Evolutionary conservation across 2,888 invertebrate species (phyloP), one percentile per base, ranked within the genome.

Genomic region (Stictocephala bisonia): DNA sequence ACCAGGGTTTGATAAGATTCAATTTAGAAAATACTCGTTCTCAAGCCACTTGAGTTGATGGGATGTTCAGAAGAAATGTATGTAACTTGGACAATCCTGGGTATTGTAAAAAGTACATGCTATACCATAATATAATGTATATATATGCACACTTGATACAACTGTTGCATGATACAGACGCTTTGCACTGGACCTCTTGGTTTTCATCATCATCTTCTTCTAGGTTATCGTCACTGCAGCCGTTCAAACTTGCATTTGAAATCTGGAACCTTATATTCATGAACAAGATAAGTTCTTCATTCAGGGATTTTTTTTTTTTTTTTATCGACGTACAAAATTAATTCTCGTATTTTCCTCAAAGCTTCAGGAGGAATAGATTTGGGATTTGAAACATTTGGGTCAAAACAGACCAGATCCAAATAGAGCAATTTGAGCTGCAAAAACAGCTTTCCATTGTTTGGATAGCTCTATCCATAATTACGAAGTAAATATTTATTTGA

Each of bases 21-120:
- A 60, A 68, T 51, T 73, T 73, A 2, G 58, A 73, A 73, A 73
- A 73, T 53, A 29, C 31, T 18, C 73, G 44, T 48, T 73, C 50
- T 15, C 68, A 68, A 11, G 41, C 29, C 4, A 73, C 68, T 67
- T 69, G 68, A 6, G 68, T 73, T 4, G 56, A 29, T 26, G 58
- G 58, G 0, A 68, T 67, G 0, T 26, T 73, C 11, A 73, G 58
- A 35, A 73, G 31, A 58, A 51, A 73, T 58, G 53, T 69, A 4
- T 73, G 31, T 15, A 22, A 22, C 35, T 66, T 66, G 11, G n/a
- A n/a, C n/a, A 51, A 67, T 44, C 51, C 53, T 22, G 51, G 11
- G n/a, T 40, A 35, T 20, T 35, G 35, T 3, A 60, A n/a, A 1
- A 3, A 40, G 22, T 60, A 60, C 35, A 35, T 60, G 22, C 31